Evolutionary conservation across 2,797 vertebrate genomes (phyloP).

Genomic region (Ctenochaetus hawaiiensis): DNA sequence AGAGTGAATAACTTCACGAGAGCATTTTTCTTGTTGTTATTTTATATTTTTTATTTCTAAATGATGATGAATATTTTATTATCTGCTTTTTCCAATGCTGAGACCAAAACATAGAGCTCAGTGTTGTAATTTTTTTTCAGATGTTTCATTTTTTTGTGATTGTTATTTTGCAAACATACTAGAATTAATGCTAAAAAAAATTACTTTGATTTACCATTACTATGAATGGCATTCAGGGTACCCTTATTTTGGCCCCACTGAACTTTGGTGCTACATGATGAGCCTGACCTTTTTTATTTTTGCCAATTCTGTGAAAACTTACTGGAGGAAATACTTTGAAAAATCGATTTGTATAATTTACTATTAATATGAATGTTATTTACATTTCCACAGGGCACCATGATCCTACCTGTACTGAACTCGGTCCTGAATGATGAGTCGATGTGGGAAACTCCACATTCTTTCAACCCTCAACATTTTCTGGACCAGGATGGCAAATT

Average conservation of each 20-base stretch:
- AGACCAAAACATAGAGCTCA: neutral
- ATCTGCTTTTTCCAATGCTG: neutral
- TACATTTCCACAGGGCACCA: constrained; percentile 59
- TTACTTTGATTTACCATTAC: neutral
- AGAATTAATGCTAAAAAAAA: neutral
- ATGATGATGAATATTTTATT: neutral
- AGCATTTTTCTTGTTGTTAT: neutral
- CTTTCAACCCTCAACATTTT: constrained; percentile 78
- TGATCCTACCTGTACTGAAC: constrained; percentile 36
- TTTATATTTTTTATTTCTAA: neutral
- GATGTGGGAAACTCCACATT: constrained; percentile 71
- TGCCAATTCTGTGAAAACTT: too few relatives aligned
- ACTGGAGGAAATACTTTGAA: too few relatives aligned
- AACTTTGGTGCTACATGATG: too few relatives aligned
- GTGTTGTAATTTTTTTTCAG: neutral
- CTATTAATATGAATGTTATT: too few relatives aligned
- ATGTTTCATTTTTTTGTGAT: too few relatives aligned
- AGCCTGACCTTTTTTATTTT: too few relatives aligned
- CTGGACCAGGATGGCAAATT: constrained; percentile 66
- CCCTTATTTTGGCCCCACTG: too few relatives aligned
- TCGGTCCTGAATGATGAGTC: constrained; percentile 66
- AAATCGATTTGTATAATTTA: too few relatives aligned
- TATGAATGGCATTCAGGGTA: too few relatives aligned
- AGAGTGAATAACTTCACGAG: neutral
- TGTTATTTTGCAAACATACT: neutral